Conservation (phyloP, 1,140 invertebrate species). For the Drosophila serrata region DNA sequence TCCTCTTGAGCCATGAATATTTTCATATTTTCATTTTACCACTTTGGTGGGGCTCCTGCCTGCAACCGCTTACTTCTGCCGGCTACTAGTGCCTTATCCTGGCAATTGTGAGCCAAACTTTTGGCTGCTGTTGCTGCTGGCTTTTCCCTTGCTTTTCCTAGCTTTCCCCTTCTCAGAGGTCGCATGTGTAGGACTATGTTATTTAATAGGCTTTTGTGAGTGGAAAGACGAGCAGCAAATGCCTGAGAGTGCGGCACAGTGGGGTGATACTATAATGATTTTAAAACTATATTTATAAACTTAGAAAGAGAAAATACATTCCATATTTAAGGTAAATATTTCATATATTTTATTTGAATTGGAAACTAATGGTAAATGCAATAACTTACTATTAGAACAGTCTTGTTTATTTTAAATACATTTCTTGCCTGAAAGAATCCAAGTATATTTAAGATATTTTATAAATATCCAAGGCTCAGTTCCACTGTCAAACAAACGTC, state of each 20-base stretch:
- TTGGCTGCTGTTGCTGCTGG: slow-evolving; percentile 38
- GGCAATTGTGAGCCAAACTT: slow-evolving; percentile 75
- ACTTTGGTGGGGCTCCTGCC: slow-evolving; percentile 30
- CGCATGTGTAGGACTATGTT: slow-evolving; percentile 77
- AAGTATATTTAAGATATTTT: too few relatives aligned
- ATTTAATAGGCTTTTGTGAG: slow-evolving; percentile 82
- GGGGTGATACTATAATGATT: not conserved
- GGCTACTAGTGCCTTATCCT: slow-evolving; percentile 51
- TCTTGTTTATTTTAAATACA: too few relatives aligned
- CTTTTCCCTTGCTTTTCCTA: not conserved
- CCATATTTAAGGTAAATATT: not conserved
- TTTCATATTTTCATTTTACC: slow-evolving; percentile 74
- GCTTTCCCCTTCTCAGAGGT: slow-evolving; percentile 22
- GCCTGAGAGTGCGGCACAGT: slow-evolving; percentile 41
- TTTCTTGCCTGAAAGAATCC: too few relatives aligned
- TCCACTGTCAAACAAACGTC: slow-evolving; percentile 33
- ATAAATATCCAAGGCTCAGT: not conserved
- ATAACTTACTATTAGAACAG: too few relatives aligned
- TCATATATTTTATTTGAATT: not conserved
- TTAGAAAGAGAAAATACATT: not conserved
- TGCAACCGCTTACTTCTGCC: slow-evolving; percentile 35
- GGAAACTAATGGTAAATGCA: not conserved
- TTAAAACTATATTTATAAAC: not conserved
- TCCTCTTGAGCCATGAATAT: slow-evolving; percentile 62
- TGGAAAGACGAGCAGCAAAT: slow-evolving; percentile 46